Base-by-base conservation (phyloP, 2,888 invertebrate genomes). In the Prosapia bicincta region DNA sequence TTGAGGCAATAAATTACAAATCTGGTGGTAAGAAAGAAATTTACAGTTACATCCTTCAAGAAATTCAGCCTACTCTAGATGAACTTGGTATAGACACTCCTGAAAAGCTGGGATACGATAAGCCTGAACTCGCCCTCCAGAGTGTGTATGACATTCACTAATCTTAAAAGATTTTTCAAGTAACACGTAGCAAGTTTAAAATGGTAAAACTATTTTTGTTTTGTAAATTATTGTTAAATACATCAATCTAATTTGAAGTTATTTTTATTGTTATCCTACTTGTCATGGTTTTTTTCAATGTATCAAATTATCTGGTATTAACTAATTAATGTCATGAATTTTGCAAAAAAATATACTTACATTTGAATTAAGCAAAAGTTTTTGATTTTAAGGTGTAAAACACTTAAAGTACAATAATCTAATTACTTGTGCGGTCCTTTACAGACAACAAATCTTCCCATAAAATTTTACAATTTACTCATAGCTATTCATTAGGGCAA, bases 71-170 rank as follows among this genome's bases (percentile, higher is more conserved):
- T 32, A 96, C 97, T 1, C 88, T 99, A 77, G 90, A 91, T 66
- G 98, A 99, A 86, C 88, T 99, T 77, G 99, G 99, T 69, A 92
- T 99, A 81, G 91, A 91, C 74, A 97, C 98, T 30, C 95, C 94
- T 0, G 98, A 98, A 85, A 96, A 99, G 84, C 88, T 99, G 82
- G 98, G 98, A 78, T 98, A 96, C 83, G 98, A 98, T 86, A 94
- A 97, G 86, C 99, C 99, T 76, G 98, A 99, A 87, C 87, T 99
- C 85, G 96, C 94, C 78, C 88, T 96, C 80, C 86, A 91, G 82
- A 90, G 89, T 82, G 91, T 93, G 76, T 92, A 89, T 83, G 91
- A 94, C 77, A 88, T 91, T 82, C 88, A 89, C 82, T 84, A 82
- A 84, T 38, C 13, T 54, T 38, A 13, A 38, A 38, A 13, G 13